These are phyloP conservation scores for Lipotes vexillifer DNA, from an alignment of 2,113 vertebrate genomes.

Conservation along the genomic window DNA sequence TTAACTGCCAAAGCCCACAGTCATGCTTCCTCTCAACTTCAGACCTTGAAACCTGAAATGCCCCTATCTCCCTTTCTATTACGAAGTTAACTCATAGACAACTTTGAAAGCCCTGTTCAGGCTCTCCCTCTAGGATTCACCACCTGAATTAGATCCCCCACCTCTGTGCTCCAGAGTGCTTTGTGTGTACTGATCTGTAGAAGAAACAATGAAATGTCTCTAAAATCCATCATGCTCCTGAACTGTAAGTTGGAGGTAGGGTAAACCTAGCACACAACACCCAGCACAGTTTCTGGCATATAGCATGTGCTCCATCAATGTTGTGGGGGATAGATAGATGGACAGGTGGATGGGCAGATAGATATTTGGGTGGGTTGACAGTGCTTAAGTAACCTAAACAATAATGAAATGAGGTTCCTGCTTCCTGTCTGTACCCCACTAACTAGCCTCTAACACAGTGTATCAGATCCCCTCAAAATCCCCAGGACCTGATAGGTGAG, in stretches of 20 bases:
- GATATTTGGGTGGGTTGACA: neutral
- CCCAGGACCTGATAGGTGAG: neutral
- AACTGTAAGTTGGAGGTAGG: neutral
- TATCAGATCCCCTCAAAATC: neutral
- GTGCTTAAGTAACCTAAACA: neutral
- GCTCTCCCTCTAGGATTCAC: neutral
- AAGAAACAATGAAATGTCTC: neutral
- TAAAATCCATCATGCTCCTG: neutral
- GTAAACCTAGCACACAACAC: neutral
- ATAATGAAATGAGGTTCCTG: neutral
- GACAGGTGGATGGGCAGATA: neutral
- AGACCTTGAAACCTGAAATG: neutral
- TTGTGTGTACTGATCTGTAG: neutral
- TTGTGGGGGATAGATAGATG: neutral
- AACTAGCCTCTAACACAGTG: neutral
- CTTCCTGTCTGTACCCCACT: neutral
- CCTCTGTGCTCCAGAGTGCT: neutral
- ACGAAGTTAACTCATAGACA: neutral
- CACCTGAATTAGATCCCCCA: neutral
- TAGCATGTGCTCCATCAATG: neutral
- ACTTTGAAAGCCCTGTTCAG: neutral
- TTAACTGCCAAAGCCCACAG: neutral
- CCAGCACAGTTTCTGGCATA: neutral
- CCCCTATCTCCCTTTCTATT: neutral
- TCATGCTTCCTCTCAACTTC: neutral